phyloP scores from a whole-genome alignment of 2,113 vertebrate species.

The Pedionomus torquatus region DNA sequence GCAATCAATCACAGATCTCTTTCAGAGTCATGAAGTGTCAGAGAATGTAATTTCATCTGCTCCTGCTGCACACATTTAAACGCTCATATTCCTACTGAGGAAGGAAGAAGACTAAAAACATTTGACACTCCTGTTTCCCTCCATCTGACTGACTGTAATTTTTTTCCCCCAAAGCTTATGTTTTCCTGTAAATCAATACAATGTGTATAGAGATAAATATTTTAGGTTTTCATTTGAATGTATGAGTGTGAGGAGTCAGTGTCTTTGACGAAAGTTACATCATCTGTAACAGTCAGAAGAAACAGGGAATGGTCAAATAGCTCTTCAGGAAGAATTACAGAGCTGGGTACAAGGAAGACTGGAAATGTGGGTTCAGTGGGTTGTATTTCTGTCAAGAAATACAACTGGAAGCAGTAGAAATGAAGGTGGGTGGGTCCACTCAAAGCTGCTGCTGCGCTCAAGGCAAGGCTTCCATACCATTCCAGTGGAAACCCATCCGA shows the following conservation, averaged over 20 bases:
- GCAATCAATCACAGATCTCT: conserved; percentile 77
- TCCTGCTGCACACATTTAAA: conserved; percentile 75
- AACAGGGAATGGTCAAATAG: background rate
- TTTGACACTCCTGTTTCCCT: conserved; percentile 37
- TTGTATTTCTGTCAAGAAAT: background rate
- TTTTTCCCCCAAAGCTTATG: background rate
- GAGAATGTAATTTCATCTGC: conserved; percentile 74
- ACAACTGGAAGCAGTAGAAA: background rate
- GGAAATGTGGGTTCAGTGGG: background rate
- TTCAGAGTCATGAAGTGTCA: conserved; percentile 77
- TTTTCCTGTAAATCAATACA: background rate
- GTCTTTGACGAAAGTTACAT: background rate
- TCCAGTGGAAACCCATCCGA: background rate
- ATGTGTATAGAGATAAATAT: background rate
- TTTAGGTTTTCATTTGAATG: background rate
- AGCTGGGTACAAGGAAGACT: background rate
- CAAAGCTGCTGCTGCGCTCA: background rate
- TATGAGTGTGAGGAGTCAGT: background rate
- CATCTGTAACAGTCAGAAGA: background rate
- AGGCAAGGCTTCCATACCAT: background rate
- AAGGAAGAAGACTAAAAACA: conserved; percentile 57
- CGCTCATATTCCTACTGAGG: conserved; percentile 51
- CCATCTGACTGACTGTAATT: background rate
- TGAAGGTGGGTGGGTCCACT: background rate
- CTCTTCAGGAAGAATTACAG: background rate